These are phyloP conservation scores for Bellardia bayeri DNA, from an alignment of 2,888 invertebrate species.

Conservation along the genomic window DNA sequence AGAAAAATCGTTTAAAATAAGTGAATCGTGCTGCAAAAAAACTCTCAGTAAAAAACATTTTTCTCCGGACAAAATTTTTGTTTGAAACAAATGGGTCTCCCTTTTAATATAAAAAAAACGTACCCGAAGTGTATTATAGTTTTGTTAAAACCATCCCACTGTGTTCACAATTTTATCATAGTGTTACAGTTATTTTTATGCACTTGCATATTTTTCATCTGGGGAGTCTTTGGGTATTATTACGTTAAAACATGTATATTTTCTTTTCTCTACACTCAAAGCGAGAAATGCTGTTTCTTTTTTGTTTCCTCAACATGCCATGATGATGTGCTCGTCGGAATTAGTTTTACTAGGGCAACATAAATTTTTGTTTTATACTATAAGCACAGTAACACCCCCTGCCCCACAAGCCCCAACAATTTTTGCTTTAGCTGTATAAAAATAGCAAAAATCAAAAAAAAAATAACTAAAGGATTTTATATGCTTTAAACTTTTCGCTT, in stretches of 20 bases:
- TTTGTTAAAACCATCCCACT: background rate
- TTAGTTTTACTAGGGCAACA: slow-evolving; percentile 70
- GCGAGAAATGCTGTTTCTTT: background rate
- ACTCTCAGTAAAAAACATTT: no score
- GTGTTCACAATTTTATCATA: background rate
- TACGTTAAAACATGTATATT: slow-evolving; percentile 51
- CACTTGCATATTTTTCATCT: slow-evolving; percentile 50
- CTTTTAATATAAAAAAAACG: no score
- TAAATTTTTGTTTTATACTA: slow-evolving; percentile 52
- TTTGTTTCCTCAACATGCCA: background rate
- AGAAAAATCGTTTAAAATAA: no score
- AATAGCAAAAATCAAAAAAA: slow-evolving; percentile 12
- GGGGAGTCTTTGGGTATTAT: slow-evolving; percentile 54
- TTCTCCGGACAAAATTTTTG: no score
- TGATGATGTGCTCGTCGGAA: slow-evolving; percentile 42
- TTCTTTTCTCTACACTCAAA: slow-evolving; percentile 26
- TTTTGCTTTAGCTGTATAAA: slow-evolving; percentile 4
- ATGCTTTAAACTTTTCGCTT: slow-evolving; percentile 62
- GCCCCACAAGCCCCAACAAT: background rate
- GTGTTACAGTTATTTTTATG: slow-evolving; percentile 63
- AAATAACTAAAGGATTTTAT: slow-evolving; percentile 58
- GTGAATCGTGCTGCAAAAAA: no score
- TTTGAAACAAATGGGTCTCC: no score
- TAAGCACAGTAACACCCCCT: background rate
- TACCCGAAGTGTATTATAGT: no score